A percentile compares a stretch with the other conserved stretches of the same genome.
These are phyloP conservation scores for Phragmatobia fuliginosa DNA, from an alignment of 2,888 invertebrate genomes.

Conservation along the genomic window DNA sequence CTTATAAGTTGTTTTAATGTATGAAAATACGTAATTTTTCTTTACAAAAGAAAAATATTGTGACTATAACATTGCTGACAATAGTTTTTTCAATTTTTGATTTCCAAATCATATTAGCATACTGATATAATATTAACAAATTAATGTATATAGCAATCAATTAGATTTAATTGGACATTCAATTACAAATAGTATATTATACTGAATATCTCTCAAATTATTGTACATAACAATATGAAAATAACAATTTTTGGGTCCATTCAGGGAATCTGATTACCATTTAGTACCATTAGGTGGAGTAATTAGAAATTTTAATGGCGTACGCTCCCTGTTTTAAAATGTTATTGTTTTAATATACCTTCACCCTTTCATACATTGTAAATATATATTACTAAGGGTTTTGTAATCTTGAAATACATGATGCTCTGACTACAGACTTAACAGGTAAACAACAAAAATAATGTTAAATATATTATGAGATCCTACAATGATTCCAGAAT, in stretches of 20 bases:
- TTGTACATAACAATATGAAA: constrained; percentile 14
- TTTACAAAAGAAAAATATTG: background rate
- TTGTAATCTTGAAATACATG: constrained; percentile 2
- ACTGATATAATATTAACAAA: background rate
- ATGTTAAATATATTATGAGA: background rate
- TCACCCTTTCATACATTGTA: background rate
- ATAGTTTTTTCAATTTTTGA: background rate
- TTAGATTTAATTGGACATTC: background rate
- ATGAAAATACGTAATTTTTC: no score
- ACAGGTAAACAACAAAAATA: background rate
- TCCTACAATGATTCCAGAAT: no score
- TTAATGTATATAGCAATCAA: background rate
- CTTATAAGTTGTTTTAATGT: no score
- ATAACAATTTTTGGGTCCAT: constrained; percentile 22
- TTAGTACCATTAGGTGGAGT: constrained; percentile 24
- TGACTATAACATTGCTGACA: no score
- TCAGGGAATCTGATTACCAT: constrained; percentile 27
- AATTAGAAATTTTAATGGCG: constrained; percentile 30
- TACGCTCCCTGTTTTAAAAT: constrained; percentile 18
- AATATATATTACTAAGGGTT: constrained; percentile 2
- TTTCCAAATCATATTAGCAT: background rate
- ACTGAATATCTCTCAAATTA: constrained; percentile 8
- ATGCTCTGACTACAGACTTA: background rate
- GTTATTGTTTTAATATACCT: constrained; percentile 21
- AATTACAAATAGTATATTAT: constrained; percentile 9